Conservation (phyloP, 2,113 vertebrate species). For the Erpornis zantholeuca region DNA sequence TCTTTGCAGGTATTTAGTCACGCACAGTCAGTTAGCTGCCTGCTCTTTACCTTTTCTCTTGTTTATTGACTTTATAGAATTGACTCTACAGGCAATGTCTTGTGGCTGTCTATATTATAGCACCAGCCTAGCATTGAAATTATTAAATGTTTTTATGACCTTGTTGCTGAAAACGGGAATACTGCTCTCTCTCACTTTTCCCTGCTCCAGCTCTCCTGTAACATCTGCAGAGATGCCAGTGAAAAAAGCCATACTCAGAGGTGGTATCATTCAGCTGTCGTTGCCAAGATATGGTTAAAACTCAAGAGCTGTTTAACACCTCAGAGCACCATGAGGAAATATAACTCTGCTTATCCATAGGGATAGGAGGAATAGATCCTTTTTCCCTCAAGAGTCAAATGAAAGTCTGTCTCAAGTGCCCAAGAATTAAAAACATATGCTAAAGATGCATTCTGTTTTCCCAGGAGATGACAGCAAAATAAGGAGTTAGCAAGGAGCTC, state of each 20-base stretch:
- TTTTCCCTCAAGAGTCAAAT: not conserved
- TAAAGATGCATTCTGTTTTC: not conserved
- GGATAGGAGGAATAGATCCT: not conserved
- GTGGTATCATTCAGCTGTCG: not conserved
- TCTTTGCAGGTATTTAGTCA: not conserved
- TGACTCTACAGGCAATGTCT: not conserved
- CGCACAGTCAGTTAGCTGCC: not conserved
- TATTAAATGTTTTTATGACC: not conserved
- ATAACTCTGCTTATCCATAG: not conserved
- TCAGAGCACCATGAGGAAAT: not conserved
- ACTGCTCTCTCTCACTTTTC: not conserved
- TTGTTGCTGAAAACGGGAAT: not conserved
- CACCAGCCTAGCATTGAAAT: not conserved
- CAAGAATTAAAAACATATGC: not conserved
- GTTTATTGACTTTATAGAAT: not conserved
- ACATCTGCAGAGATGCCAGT: not conserved
- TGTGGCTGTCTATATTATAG: not conserved
- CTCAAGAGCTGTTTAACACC: not conserved
- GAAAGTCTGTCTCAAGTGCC: not conserved
- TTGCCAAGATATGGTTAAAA: not conserved
- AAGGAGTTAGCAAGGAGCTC: not conserved
- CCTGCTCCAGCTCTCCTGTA: not conserved
- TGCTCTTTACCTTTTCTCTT: not conserved
- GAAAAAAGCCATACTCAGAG: not conserved
- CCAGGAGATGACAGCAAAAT: not conserved